Percentiles rank a stretch among this genome's conserved stretches.
phyloP scores from a whole-genome alignment of 2,113 vertebrate species.

The Osmerus mordax region DNA sequence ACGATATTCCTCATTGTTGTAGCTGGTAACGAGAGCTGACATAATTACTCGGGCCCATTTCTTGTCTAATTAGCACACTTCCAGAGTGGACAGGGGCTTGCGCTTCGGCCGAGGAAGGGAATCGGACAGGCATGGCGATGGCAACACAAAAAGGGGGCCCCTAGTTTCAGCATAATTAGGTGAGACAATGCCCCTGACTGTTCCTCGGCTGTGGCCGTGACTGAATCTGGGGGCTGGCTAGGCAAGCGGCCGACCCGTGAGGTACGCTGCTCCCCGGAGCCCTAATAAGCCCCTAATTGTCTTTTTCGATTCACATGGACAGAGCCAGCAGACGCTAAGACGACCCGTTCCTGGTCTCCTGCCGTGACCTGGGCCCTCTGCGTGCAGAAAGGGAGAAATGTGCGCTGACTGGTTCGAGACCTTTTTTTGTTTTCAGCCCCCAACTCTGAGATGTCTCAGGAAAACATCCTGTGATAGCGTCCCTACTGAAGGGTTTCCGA shows the following conservation, averaged over 20 bases:
- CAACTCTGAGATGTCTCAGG: constrained; percentile 27
- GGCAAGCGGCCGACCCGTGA: constrained; percentile 81
- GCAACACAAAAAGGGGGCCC: constrained; percentile 88
- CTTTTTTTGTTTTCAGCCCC: constrained; percentile 30
- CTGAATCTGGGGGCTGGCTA: constrained; percentile 79
- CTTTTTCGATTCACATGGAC: constrained; percentile 80
- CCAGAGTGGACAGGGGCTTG: constrained; percentile 81
- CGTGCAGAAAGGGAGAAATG: constrained; percentile 34
- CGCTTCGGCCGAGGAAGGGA: constrained; percentile 82
- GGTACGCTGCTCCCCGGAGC: constrained; percentile 78
- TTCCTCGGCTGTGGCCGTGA: constrained; percentile 86
- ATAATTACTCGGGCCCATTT: constrained; percentile 93
- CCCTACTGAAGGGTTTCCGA: background rate
- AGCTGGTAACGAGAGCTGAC: constrained; percentile 85
- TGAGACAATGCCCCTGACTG: constrained; percentile 95
- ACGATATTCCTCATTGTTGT: constrained; percentile 86
- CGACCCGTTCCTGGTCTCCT: constrained; percentile 49
- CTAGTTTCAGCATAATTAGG: constrained; percentile 86
- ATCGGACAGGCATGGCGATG: constrained; percentile 92
- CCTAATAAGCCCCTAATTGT: constrained; percentile 95
- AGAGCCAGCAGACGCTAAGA: constrained; percentile 55
- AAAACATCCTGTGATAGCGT: constrained; percentile 31
- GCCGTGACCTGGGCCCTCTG: constrained; percentile 39
- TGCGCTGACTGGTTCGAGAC: constrained; percentile 31
- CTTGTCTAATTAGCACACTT: constrained; percentile 98